phyloP scores from a whole-genome alignment of 1,140 invertebrate species.

The Proctacanthus coquilletti region DNA sequence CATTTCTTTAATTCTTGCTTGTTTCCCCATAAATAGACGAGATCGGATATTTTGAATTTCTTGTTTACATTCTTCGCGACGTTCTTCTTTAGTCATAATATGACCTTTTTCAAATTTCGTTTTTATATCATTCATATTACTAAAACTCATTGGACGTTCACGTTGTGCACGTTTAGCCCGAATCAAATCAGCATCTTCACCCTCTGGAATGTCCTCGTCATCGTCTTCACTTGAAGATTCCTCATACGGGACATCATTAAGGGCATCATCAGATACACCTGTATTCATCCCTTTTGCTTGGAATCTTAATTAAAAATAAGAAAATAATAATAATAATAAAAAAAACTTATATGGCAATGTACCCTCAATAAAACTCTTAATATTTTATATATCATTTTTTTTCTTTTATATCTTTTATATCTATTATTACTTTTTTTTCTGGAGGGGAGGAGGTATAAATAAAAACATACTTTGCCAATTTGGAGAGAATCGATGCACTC shows the following conservation, averaged over 20 bases:
- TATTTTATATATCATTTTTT: no score
- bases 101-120: constrained; percentile 57
- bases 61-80: constrained; percentile 68
- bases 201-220: no score
- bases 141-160: constrained; percentile 63
- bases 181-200: constrained; percentile 30
- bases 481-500: constrained; percentile 37
- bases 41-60: constrained; percentile 74
- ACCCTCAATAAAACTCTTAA: no score
- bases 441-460: constrained; percentile 4
- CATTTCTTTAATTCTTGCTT: constrained; percentile 79
- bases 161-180: constrained; percentile 31
- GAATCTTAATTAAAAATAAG: constrained; percentile 28
- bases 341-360: neutral
- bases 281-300: constrained; percentile 68
- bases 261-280: constrained; percentile 53
- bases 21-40: constrained; percentile 70
- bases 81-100: constrained; percentile 44
- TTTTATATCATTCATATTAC: constrained; percentile 71
- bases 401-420: no score
- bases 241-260: constrained; percentile 52
- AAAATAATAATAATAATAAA: constrained; percentile 9
- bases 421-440: no score
- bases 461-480: constrained; percentile 62
- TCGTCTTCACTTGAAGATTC: constrained; percentile 31